These are phyloP conservation scores for Matsumyia berberina DNA, from an alignment of 2,888 invertebrate species.

Conservation along the genomic window DNA sequence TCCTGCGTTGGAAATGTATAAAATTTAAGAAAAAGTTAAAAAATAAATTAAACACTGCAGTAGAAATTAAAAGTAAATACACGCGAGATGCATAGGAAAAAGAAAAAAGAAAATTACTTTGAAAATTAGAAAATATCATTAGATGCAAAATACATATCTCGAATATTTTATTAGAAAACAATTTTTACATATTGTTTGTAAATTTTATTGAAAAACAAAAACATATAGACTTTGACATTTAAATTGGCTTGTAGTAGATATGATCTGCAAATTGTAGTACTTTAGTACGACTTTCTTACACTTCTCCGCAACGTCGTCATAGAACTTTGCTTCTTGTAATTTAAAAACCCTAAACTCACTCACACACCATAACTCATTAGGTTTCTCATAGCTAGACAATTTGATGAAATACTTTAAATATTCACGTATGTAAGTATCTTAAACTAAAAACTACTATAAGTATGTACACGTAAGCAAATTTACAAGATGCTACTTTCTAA, in stretches of 20 bases:
- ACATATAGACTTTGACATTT: no score
- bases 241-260: no score
- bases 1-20: slow-evolving; percentile 20
- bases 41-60: not conserved
- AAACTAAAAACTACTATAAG: not conserved
- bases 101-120: no score
- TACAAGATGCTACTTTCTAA: not conserved
- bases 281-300: no score
- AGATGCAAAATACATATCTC: slow-evolving; percentile 1
- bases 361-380: slow-evolving; percentile 1
- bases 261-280: no score
- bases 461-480: not conserved
- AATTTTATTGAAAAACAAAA: no score
- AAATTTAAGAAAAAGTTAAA: slow-evolving; percentile 6
- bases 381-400: slow-evolving; percentile 9
- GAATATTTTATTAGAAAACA: not conserved
- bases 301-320: no score
- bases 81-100: not conserved
- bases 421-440: not conserved
- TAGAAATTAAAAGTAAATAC: slow-evolving; percentile 2
- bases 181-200: no score
- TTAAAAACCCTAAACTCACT: no score
- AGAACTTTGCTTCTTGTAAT: no score
- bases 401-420: not conserved
- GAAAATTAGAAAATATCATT: no score